These are phyloP conservation scores for Glyphotaelius pellucidus DNA, from an alignment of 2,888 invertebrate genomes.

Conservation along the genomic window DNA sequence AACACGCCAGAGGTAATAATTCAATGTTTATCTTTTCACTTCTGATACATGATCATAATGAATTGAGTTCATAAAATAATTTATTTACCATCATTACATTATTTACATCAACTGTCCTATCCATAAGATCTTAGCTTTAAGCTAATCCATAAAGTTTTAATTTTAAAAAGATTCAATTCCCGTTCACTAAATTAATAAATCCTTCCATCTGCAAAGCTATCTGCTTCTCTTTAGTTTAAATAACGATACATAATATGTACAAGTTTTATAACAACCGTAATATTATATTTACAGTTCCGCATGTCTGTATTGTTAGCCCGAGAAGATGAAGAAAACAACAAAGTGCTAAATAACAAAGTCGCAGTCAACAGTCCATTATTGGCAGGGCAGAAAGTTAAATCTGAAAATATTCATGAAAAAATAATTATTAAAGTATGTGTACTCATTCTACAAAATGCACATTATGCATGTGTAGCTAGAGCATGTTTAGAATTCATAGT, in stretches of 20 bases:
- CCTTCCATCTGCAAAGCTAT: neutral
- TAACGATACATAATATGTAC: neutral
- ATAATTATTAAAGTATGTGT: slow-evolving; percentile 59
- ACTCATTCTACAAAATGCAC: slow-evolving; percentile 18
- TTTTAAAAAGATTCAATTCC: neutral
- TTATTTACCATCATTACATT: neutral
- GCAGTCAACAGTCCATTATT: slow-evolving; percentile 73
- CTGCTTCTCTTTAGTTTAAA: neutral
- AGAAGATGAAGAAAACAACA: slow-evolving; percentile 76
- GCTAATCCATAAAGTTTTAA: neutral
- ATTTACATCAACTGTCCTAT: neutral
- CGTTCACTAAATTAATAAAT: neutral
- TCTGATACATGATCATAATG: neutral
- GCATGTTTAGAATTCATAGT: neutral
- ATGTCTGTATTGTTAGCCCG: slow-evolving; percentile 85
- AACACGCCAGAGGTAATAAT: slow-evolving; percentile 77
- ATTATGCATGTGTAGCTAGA: neutral
- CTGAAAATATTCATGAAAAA: slow-evolving; percentile 64
- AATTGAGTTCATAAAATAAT: too few relatives aligned
- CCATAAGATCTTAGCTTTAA: neutral
- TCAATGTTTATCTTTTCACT: slow-evolving; percentile 43
- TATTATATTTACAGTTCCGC: slow-evolving; percentile 77
- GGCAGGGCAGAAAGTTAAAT: slow-evolving; percentile 68
- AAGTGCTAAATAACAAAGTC: slow-evolving; percentile 71
- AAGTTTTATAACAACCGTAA: neutral